Base-by-base conservation (phyloP, 2,888 invertebrate species). In the Brachypalpus laphriformis region DNA sequence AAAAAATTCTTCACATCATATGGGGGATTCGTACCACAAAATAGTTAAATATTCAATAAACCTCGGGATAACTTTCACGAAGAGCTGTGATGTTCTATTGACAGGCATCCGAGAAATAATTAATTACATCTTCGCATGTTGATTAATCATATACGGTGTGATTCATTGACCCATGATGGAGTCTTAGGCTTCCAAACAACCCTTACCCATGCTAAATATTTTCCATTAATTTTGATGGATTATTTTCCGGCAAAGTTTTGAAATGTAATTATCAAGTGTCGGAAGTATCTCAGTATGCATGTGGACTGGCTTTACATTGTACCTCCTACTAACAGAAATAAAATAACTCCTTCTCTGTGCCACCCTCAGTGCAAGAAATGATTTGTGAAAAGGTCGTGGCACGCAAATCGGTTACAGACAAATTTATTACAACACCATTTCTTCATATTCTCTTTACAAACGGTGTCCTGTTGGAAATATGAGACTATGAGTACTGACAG, bases 191-290 rank as follows among this genome's bases (percentile, higher is more conserved):
- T 9, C 65, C 14, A n/a, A 57, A 49, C 45, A 56, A 9, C 45
- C 45, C 16, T 37, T 49, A 25, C 18, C 51, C 54, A 28, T 63
- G 51, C 20, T 28, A 11, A 20, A 63, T 5, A 40, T 68, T 57
- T 45, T 80, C 42, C 70, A 51, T 75, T 85, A 45, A 51, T 80
- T 75, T 75, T 85, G 80, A 85, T 75, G 83, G 83, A 85, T 85
- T 85, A 85, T 71, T 74, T 57, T 34, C 80, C 42, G 63, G 65
- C 25, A 74, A 85, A 45, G 80, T 70, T 83, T 81, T 71, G 75
- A 80, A 81, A 85, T 66, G 85, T 80, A 85, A 85, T 85, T 85
- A 85, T 85, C 71, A 85, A 81, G 85, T 85, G 85, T 81, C 85
- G 85, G 85, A 85, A 85, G 81, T 85, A 66, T 83, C 74, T 75